Evolutionary conservation across 2,113 vertebrate species (phyloP).

Genomic region (Engraulis encrasicolus): DNA sequence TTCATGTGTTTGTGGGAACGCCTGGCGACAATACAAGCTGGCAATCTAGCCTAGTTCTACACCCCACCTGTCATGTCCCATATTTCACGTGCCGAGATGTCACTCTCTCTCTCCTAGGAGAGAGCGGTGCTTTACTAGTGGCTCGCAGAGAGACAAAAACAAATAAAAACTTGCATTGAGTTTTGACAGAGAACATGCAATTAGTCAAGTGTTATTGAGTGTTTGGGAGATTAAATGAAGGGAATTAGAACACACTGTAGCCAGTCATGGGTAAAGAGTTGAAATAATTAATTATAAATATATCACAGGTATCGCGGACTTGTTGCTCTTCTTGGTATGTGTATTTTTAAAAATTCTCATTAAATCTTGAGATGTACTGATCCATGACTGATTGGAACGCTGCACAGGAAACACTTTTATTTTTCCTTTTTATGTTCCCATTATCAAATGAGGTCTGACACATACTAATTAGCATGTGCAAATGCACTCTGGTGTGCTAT

Average conservation of each 20-base stretch:
- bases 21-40: constrained; percentile 22
- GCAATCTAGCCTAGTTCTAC: too few species aligned
- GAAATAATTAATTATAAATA: constrained; percentile 16
- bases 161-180: neutral
- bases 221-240: constrained; percentile 35
- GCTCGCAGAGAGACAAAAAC: neutral
- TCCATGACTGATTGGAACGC: constrained; percentile 10
- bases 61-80: constrained; percentile 17
- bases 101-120: neutral
- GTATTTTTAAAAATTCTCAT: constrained; percentile 20
- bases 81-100: constrained; percentile 2
- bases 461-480: neutral
- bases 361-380: neutral
- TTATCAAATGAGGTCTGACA: constrained; percentile 11
- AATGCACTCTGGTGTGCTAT: neutral
- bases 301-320: neutral
- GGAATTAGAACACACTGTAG: neutral
- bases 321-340: constrained; percentile 7
- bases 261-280: constrained; percentile 13
- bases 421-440: neutral
- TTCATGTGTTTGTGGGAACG: neutral
- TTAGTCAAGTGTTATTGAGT: constrained; percentile 57
- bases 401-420: neutral
- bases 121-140: neutral
- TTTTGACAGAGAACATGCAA: constrained; percentile 33